phyloP scores from a whole-genome alignment of 1,140 invertebrate genomes.

The Notospermus geniculatus region DNA sequence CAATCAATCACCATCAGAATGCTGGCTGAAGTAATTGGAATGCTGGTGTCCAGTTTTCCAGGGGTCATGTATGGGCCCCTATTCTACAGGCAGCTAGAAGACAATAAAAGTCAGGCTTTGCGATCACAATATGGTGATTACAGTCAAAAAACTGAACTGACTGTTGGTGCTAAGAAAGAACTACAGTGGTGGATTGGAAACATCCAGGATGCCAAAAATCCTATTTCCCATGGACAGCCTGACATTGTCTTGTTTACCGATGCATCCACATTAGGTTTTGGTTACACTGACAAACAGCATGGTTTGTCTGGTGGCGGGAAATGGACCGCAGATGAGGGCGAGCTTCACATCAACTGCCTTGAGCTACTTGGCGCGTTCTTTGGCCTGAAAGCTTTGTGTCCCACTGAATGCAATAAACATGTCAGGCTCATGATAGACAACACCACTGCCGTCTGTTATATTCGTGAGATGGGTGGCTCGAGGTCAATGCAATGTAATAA shows the following conservation, averaged over 20 bases:
- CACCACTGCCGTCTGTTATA: constrained; percentile 7
- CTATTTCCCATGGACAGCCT: constrained; percentile 9
- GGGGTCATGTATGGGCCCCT: neutral
- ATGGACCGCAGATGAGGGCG: neutral
- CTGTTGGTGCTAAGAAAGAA: neutral
- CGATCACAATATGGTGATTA: neutral
- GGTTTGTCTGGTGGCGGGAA: constrained; percentile 7
- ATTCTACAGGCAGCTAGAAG: constrained; percentile 5
- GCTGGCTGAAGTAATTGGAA: constrained; percentile 8
- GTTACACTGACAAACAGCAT: neutral
- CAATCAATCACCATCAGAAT: constrained; percentile 2
- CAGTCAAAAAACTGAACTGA: neutral
- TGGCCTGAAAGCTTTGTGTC: neutral
- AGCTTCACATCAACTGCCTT: neutral
- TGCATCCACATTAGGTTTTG: neutral
- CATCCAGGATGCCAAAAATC: neutral
- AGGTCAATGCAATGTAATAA: constrained; percentile 2
- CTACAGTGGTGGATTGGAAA: constrained; percentile 1
- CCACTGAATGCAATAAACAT: neutral
- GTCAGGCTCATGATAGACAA: constrained; percentile 6
- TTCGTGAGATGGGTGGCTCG: constrained; percentile 8
- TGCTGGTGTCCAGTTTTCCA: constrained; percentile 1
- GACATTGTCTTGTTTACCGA: neutral
- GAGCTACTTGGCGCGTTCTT: neutral
- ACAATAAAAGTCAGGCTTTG: constrained; percentile 2